Base-by-base conservation (phyloP, 2,113 vertebrate species). In the Anoplopoma fimbria region DNA sequence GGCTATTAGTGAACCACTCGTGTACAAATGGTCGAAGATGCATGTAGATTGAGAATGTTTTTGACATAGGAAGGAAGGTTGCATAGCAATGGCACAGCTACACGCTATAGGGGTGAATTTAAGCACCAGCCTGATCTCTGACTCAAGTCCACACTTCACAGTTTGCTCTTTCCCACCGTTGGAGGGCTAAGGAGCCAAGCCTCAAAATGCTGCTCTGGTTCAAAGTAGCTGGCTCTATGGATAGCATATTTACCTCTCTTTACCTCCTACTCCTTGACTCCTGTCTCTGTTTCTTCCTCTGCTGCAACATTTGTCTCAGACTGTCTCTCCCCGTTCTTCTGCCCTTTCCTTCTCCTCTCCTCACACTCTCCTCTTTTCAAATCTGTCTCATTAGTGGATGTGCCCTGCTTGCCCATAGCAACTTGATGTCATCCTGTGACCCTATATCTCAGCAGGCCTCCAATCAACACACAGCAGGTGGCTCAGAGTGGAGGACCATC, bases 371-470 rank as follows among this genome's bases (percentile, higher is more conserved):
- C 68, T 51, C 23, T 58, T 70, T 29, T 75, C 62, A 74, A 21
- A 71, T 78, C n/a, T 63, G 69, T 69, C 60, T 85, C 79, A 81
- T 90, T 78, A 77, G 69, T 9, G 0, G 77, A 75, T 63, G 55
- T 75, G 78, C 34, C 57, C n/a, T 29, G 13, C 72, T 84, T 74
- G 55, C 83, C 78, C 40, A 21, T 75, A 36, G 89, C 69, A 90
- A 84, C 88, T 45, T 62, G 19, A 81, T 82, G 71, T 77, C 51
- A 78, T 72, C 75, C 60, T 12, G 57, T 83, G 83, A 85, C 73
- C 79, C 67, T 69, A 53, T 69, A 36, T 87, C 83, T 61, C 86
- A 88, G 74, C 53, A 51, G 65, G 72, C 45, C 10, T 74, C 78
- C 76, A 84, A 84, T 85, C 83, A 84, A 27, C 31, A 38, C 64